Base-by-base conservation (phyloP, 2,797 vertebrate genomes). In the Phataginus tetradactyla region DNA sequence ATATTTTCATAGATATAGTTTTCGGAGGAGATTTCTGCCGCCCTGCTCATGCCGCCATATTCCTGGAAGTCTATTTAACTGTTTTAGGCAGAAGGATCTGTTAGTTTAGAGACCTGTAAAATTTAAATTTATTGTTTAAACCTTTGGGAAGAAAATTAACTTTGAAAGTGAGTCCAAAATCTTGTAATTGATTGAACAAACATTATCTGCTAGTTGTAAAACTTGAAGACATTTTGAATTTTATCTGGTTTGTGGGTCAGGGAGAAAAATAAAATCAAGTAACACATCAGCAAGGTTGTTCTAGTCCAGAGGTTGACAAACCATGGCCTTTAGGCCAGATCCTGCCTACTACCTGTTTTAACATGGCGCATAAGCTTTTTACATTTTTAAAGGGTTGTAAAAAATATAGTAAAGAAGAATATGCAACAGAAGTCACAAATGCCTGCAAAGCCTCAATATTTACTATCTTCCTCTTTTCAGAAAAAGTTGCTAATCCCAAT, bases 121-220 rank as follows among this genome's bases (percentile, higher is more conserved):
- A 93, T 83, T 9, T 85, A 80, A 78, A 59, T 88, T 87, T 95
- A 78, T 53, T 94, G 88, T 69, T 15, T 12, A 93, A 94, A 49
- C 12, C 8, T 63, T 95, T 92, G 20, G 34, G 51, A 75, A 91
- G 39, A 89, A 11, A 95, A 83, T 87, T 89, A 64, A 68, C 29
- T 92, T 72, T 77, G 17, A 87, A 93, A 90, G 53, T 49, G 8
- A 81, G 34, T 42, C 4, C 15, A 27, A 81, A 75, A 32, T 25
- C 32, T 55, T 81, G 32, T 59, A 53, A 75, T 57, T 89, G 27
- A 49, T 49, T 55, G 63, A 81, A 80, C 49, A 88, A 95, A 68
- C 15, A 66, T 18, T 4, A 64, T 13, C 32, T 25, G 13, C 13
- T 86, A 86, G 32, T 77, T 78, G 13, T 57, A 78, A 94, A 94